These are phyloP conservation scores for Platysteira castanea DNA, from an alignment of 2,113 vertebrate genomes.

Conservation along the genomic window DNA sequence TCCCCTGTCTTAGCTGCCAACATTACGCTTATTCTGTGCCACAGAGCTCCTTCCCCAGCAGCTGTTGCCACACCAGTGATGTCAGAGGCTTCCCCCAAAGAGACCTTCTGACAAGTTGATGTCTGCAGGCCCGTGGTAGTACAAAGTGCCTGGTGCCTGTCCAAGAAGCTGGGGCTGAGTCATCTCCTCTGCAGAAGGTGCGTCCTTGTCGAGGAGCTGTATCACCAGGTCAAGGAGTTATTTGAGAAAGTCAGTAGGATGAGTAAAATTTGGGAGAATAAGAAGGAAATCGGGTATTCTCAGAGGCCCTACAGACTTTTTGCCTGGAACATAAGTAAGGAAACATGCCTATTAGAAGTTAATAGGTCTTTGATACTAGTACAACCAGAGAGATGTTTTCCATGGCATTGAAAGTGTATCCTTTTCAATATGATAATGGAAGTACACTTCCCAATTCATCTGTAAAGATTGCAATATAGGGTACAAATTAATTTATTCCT, in stretches of 20 bases:
- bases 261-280: background rate
- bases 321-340: background rate
- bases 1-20: background rate
- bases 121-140: background rate
- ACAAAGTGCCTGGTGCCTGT: background rate
- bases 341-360: background rate
- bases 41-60: background rate
- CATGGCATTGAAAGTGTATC: background rate
- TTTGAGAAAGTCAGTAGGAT: background rate
- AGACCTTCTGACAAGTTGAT: background rate
- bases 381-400: background rate
- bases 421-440: background rate
- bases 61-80: background rate
- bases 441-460: background rate
- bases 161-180: background rate
- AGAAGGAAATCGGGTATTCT: background rate
- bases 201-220: background rate
- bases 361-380: background rate
- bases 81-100: background rate
- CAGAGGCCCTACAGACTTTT: background rate
- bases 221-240: background rate
- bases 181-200: background rate
- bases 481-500: background rate
- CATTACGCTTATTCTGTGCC: fast-evolving
- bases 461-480: background rate